Conservation (phyloP, 2,888 invertebrate genomes). For the Piscicola geometra region DNA sequence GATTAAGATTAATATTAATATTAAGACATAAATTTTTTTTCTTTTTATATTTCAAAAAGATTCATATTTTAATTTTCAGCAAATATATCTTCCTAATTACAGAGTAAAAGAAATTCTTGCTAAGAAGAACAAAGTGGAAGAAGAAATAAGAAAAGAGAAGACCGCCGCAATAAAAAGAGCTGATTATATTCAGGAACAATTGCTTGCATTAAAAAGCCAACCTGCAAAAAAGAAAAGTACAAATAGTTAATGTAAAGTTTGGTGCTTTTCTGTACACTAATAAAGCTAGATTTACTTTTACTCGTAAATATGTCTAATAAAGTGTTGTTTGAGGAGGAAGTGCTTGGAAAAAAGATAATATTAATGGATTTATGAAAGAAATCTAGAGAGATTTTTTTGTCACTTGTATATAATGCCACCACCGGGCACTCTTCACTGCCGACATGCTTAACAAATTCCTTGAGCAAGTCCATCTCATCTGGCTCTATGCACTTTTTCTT, state of each 20-base stretch:
- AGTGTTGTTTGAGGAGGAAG: no score
- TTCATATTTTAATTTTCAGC: neutral
- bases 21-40: neutral
- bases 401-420: no score
- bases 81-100: slow-evolving; percentile 43
- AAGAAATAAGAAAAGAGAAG: slow-evolving; percentile 53
- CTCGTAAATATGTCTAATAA: no score
- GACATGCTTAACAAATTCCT: neutral
- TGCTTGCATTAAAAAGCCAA: slow-evolving; percentile 56
- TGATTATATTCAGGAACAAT: slow-evolving; percentile 55
- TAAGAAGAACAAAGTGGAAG: slow-evolving; percentile 56
- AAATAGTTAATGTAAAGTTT: no score
- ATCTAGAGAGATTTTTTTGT: no score
- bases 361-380: no score
- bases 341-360: no score
- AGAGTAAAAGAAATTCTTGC: slow-evolving; percentile 57
- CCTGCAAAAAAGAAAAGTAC: slow-evolving; percentile 45
- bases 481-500: neutral
- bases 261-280: no score
- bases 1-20: no score
- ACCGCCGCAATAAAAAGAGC: slow-evolving; percentile 56
- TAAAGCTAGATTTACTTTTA: no score
- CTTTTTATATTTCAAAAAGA: neutral
- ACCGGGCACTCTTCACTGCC: neutral
- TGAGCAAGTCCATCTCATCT: neutral